These are phyloP conservation scores for Congeria kusceri DNA, from an alignment of 2,888 invertebrate species.

Conservation along the genomic window DNA sequence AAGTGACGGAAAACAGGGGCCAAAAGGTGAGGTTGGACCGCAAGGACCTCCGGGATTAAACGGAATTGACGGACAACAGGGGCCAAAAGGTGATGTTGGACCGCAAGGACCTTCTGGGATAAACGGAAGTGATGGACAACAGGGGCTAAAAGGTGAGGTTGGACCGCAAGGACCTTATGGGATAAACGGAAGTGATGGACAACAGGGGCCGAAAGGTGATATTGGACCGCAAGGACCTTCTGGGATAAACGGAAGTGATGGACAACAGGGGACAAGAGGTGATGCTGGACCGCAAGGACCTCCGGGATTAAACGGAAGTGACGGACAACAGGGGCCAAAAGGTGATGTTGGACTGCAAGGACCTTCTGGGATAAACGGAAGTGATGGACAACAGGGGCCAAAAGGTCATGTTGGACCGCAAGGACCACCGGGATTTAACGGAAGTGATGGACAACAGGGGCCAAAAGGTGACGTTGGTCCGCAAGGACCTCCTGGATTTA, in stretches of 20 bases:
- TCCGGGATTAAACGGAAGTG: constrained; percentile 23
- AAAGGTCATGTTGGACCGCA: constrained; percentile 18
- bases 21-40: too few species aligned
- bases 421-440: constrained; percentile 22
- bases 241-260: constrained; percentile 25
- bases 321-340: constrained; percentile 17
- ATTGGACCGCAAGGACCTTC: constrained; percentile 11
- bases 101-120: too few species aligned
- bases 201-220: constrained; percentile 19
- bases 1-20: too few species aligned
- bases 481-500: constrained; percentile 24
- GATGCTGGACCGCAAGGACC: constrained; percentile 12
- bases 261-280: constrained; percentile 30
- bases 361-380: constrained; percentile 13
- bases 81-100: constrained; percentile 17
- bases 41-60: too few species aligned
- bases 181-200: constrained; percentile 3
- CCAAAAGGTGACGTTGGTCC: constrained; percentile 35
- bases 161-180: constrained; percentile 12
- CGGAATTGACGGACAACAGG: constrained; percentile 1
- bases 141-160: too few species aligned
- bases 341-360: constrained; percentile 30
- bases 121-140: neutral
- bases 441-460: constrained; percentile 18
- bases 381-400: constrained; percentile 15